Percentiles rank a stretch among this genome's conserved stretches.
Evolutionary conservation across 2,888 invertebrate genomes (phyloP).

Genomic region (Julus scandinavius): DNA sequence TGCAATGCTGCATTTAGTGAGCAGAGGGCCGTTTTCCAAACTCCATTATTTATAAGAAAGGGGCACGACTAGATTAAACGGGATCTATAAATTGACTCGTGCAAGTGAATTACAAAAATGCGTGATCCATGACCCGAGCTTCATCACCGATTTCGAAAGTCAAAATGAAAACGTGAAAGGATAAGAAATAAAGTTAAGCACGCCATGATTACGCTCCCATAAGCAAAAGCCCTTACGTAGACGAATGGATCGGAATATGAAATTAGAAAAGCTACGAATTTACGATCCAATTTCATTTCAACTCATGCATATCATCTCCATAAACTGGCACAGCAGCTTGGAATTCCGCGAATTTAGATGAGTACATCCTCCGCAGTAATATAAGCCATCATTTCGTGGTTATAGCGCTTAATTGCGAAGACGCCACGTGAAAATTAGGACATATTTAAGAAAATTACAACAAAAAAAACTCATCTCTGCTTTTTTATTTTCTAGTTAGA

Average conservation of each 20-base stretch:
- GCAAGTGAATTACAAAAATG: constrained; percentile 40
- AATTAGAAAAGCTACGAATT: constrained; percentile 42
- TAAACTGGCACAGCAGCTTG: constrained; percentile 4
- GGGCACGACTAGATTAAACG: constrained; percentile 32
- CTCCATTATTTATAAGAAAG: constrained; percentile 40
- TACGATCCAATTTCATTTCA: constrained; percentile 44
- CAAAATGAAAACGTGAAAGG: constrained; percentile 45
- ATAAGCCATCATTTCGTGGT: background rate
- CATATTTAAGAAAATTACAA: background rate
- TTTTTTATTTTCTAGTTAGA: background rate
- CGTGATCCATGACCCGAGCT: constrained; percentile 44
- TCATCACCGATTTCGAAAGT: constrained; percentile 39
- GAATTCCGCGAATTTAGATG: constrained; percentile 33
- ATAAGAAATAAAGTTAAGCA: constrained; percentile 25
- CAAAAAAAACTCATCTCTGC: background rate
- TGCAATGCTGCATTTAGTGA: constrained; percentile 22
- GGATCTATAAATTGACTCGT: constrained; percentile 38
- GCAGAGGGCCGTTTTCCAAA: background rate
- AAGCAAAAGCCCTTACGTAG: constrained; percentile 36
- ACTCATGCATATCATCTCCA: constrained; percentile 40
- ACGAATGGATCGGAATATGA: constrained; percentile 45
- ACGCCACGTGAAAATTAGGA: background rate
- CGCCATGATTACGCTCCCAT: constrained; percentile 25
- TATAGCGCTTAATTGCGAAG: background rate
- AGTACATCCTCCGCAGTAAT: background rate